Evolutionary conservation across 35 echinoderm and acorn worm genomes (phyloP), one percentile per base, ranked within the genome.

Genomic region (Strongylocentrotus purpuratus): DNA sequence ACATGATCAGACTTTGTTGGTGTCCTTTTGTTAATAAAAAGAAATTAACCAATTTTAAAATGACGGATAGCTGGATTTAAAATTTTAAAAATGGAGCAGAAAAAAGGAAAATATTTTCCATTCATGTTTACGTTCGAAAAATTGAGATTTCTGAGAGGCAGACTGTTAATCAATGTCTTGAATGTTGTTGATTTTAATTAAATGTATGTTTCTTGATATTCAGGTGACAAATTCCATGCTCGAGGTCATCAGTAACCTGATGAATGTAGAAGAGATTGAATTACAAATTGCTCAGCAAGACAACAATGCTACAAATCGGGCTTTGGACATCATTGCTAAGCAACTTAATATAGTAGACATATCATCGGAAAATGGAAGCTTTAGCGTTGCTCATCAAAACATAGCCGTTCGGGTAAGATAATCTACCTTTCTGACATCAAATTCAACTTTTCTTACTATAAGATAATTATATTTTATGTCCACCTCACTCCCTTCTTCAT

Each of bases 331-430:
- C 22, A 93, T 58, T 13, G 31, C 91, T 47, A 50, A 31, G 48
- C 91, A 93, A 46, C 48, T 93, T 3, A 46, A 93, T 20, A 32
- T 93, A 20, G 91, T 93, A 28, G 46, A 93, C 48, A 28, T 93
- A 58, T 50, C 91, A 93, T 33, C 33, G 11, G 91, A 12, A 50
- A 93, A 93, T 93, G 91, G 91, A 93, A 48, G 33, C 31, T 93
- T 93, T 32, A 25, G 18, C 33, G 22, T 46, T 46, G 6, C 31
- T 25, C n/a, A 47, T n/a, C 46, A 93, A 58, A 93, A 93, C 48
- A 1, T 93, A 22, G 91, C 46, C 91, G 48, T 58, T 5, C 91
- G 46, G 45, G 91, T 93, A 93, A 20, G 87, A 89, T 32, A 93
- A 18, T 50, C 28, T 52, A 58, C 7, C 5, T 58, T 31, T 89